A percentile compares a stretch with the other conserved stretches of the same genome.
These are phyloP conservation scores for Xerus rutilus DNA, from an alignment of 2,797 vertebrate species.

Conservation along the genomic window DNA sequence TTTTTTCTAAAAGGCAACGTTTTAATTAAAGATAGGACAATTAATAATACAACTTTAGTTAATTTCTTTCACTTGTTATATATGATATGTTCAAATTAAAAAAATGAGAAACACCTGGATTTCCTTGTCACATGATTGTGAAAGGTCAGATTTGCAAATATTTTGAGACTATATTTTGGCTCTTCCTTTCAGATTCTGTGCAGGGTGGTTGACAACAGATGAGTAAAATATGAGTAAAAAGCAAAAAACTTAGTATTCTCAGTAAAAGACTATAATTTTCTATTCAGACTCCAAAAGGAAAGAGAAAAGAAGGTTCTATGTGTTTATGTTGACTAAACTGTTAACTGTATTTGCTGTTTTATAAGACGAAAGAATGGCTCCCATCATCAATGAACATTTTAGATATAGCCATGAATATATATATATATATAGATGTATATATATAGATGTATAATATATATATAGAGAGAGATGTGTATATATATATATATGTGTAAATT, in stretches of 20 bases:
- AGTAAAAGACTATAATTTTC: slow-evolving; percentile 28
- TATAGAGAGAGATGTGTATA: too few species aligned
- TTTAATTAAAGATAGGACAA: background rate
- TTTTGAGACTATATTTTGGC: background rate
- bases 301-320: background rate
- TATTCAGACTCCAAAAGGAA: background rate
- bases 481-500: slow-evolving; percentile 40
- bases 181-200: background rate
- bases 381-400: slow-evolving; percentile 58
- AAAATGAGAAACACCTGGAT: background rate
- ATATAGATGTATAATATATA: too few species aligned
- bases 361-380: background rate
- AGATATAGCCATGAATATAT: background rate
- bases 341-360: slow-evolving; percentile 30
- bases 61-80: background rate
- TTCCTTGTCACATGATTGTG: background rate
- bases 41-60: background rate
- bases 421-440: too few species aligned
- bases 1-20: background rate
- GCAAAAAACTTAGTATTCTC: slow-evolving; percentile 11
- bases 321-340: slow-evolving; percentile 43
- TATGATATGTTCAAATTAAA: background rate
- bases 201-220: background rate
- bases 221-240: slow-evolving; percentile 21
- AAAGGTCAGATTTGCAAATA: background rate